phyloP scores from a whole-genome alignment of 92 coral and sea anemone species.

The Phymanthus crucifer region DNA sequence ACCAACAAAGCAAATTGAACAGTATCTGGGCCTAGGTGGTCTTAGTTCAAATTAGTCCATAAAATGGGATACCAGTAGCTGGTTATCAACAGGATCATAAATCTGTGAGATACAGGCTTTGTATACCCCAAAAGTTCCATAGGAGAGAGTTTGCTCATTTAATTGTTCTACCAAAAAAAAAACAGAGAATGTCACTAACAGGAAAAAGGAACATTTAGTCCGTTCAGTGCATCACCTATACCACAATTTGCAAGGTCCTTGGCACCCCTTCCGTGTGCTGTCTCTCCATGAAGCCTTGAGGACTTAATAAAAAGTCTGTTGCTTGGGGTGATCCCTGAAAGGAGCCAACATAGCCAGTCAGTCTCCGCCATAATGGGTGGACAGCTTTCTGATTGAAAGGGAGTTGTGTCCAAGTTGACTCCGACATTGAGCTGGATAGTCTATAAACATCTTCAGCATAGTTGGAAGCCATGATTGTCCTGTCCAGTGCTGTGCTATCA shows the following conservation, averaged over 20 bases:
- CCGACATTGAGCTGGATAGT: conserved; percentile 24
- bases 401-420: conserved; percentile 28
- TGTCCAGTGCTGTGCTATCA: conserved; percentile 31
- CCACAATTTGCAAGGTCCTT: conserved; percentile 48
- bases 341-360: conserved; percentile 47
- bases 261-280: conserved; percentile 47
- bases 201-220: conserved; percentile 43
- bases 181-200: conserved; percentile 45
- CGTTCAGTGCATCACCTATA: conserved; percentile 47
- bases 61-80: conserved; percentile 49
- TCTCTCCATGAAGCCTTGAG: conserved; percentile 47
- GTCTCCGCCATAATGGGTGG: conserved; percentile 47
- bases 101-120: conserved; percentile 47
- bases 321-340: conserved; percentile 28
- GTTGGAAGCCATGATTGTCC: conserved; percentile 58
- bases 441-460: conserved; percentile 38
- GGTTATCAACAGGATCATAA: conserved; percentile 37
- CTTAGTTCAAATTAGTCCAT: conserved; percentile 39
- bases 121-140: conserved; percentile 46
- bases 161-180: conserved; percentile 29
- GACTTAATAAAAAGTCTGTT: conserved; percentile 15
- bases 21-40: conserved; percentile 35
- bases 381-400: conserved; percentile 47
- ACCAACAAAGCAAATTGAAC: conserved; percentile 44
- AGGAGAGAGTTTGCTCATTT: background rate